Percentiles rank a stretch among this genome's conserved stretches.
These are phyloP conservation scores for Neotragus moschatus DNA, from an alignment of 2,113 vertebrate species.

Conservation along the genomic window DNA sequence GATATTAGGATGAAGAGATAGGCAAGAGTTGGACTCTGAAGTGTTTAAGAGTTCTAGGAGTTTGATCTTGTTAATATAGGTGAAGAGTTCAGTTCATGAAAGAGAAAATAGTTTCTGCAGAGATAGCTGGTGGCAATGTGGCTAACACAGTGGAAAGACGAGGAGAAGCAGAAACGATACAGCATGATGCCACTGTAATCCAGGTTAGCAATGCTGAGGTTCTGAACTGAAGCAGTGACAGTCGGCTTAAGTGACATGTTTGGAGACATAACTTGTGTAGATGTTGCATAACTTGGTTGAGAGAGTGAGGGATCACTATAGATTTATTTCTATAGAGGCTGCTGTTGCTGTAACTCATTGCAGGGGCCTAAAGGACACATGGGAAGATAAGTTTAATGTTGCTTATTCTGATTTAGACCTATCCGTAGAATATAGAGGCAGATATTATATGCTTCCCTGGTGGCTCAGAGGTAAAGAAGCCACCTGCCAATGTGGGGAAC, in stretches of 20 bases:
- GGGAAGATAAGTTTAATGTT: background rate
- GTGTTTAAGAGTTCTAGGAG: background rate
- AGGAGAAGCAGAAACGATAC: background rate
- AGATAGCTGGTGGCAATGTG: background rate
- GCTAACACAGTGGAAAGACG: background rate
- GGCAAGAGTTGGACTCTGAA: background rate
- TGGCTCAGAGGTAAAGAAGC: background rate
- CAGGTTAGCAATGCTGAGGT: background rate
- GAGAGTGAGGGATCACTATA: background rate
- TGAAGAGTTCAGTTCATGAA: background rate
- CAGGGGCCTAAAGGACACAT: background rate
- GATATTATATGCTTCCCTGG: background rate
- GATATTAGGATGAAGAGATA: background rate
- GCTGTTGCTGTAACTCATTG: background rate
- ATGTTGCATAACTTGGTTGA: background rate
- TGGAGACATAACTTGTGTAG: background rate
- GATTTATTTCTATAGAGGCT: background rate
- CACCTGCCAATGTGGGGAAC: background rate
- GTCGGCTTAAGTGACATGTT: background rate
- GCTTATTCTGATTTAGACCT: background rate
- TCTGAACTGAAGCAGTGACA: background rate
- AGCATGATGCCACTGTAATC: background rate
- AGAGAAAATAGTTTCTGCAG: background rate
- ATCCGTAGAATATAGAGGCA: background rate
- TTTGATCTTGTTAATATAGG: background rate